Evolutionary conservation across 2,113 vertebrate species (phyloP), one percentile per base, ranked within the genome.

Genomic region (Campylorhamphus procurvoides): DNA sequence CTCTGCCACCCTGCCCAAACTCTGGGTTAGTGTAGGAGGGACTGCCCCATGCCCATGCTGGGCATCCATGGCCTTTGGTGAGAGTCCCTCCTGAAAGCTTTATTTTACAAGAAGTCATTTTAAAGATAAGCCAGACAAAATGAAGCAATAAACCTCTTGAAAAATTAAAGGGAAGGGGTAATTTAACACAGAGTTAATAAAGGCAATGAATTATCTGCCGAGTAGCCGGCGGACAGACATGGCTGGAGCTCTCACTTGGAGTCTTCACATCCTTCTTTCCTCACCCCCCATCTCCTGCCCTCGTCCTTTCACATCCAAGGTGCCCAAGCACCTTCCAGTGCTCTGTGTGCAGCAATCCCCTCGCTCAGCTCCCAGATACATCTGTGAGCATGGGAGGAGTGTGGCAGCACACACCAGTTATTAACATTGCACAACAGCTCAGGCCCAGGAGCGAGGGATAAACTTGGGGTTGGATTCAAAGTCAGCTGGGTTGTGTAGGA

Each of bases 141-240:
- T 24, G 29, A 86, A 86, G 53, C 79, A 84, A 86, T 58, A 84
- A 84, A 71, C 52, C 14, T 55, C 52, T 42, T 47, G 60, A 94
- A 93, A 80, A 92, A 78, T 28, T 39, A 75, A 68, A 89, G 64
- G 35, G 15, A 80, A 77, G 59, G 33, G n/a, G 18, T 58, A 88
- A 88, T 90, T 92, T 88, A 90, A 81, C 72, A 92, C 27, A n/a
- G 79, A 83, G 42, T 50, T 96, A 80, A 85, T 90, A 66, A 94
- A 92, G 59, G 68, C 40, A 80, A 59, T 93, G 71, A 90, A 88
- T 90, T 80, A 95, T 58, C 53, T 69, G 12, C 59, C 27, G 24
- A 59, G 88, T 24, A 79, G 76, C 72, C 6, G 0, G 68, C 18
- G 10, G 86, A 86, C 23, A 88, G 59, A 24, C 7, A 14, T 6